Base-by-base conservation (phyloP, 2,888 invertebrate species). In the Panzeria rudis region DNA sequence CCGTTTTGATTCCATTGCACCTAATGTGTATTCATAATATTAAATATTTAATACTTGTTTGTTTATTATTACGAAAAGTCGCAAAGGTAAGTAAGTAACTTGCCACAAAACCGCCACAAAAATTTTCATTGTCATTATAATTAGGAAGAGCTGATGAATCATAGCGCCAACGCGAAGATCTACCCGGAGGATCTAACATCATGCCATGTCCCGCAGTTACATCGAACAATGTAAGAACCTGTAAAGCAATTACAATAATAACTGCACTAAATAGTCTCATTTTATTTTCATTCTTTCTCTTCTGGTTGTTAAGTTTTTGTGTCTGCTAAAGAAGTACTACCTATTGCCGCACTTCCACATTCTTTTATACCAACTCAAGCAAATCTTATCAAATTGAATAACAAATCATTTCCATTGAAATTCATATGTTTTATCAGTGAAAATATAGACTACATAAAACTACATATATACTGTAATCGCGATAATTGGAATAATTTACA, bases 161-260 rank as follows among this genome's bases (percentile, higher is more conserved):
- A 68, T 89, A 91, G 32, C 94, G 92, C 94, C 94, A 94, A 25
- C 94, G 92, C 4, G 94, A 94, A 20, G 93, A 93, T 76, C 94
- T 91, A 76, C 93, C 93, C 0, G 93, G 92, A 0, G 94, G 94
- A 56, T 93, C 93, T 88, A 94, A 84, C 88, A 94, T 89, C 92
- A 93, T 93, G 5, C 94, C 94, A 89, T 94, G 94, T 2, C 93
- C 93, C 23, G 87, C 64, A 13, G 83, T 81, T 32, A 84, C 11
- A 15, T 66, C 62, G 41, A 56, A 75, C 64, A 54, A 23, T 44
- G 41, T 50, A 29, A 15, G n/a, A 20, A 29, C 50, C 1, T 11
- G 38, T 5, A 79, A 32, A 6, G 17, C 20, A 4, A 52, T 38
- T 11, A n/a, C 35, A 69, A 52, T 15, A 6, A 69, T 15, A 6